Percentiles rank a stretch among this genome's conserved stretches.
phyloP scores from a whole-genome alignment of 2,113 vertebrate genomes.

The Pogona vitticeps region DNA sequence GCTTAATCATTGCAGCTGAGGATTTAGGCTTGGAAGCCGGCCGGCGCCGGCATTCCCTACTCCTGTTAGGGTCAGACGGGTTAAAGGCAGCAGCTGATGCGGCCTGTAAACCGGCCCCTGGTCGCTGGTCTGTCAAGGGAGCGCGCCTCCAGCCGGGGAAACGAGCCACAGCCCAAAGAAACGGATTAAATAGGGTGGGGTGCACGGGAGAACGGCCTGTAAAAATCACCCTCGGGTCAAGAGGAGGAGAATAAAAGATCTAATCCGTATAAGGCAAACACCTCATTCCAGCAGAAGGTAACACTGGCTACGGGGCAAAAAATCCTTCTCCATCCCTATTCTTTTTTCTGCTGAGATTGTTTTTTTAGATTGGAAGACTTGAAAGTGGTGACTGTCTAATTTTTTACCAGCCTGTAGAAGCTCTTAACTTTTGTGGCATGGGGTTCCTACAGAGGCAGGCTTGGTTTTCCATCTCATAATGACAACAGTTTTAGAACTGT shows the following conservation, averaged over 20 bases:
- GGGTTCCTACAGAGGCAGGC: no score
- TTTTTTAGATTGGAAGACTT: no score
- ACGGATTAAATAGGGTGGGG: not conserved
- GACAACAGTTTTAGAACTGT: no score
- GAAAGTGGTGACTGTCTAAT: no score
- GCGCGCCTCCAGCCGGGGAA: slow-evolving; percentile 15
- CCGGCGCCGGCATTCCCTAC: not conserved
- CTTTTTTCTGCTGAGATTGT: no score
- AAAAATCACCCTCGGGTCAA: rapidly evolving
- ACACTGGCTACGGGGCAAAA: rapidly evolving
- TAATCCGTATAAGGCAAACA: not conserved
- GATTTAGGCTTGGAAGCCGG: slow-evolving; percentile 57
- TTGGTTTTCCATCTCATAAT: no score
- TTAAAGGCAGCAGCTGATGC: not conserved
- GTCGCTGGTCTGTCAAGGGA: not conserved
- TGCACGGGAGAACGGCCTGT: not conserved
- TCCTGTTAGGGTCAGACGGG: not conserved
- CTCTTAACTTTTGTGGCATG: no score
- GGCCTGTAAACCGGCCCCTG: not conserved
- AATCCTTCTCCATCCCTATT: no score
- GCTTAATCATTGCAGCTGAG: not conserved
- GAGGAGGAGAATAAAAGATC: not conserved
- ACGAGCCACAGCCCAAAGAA: not conserved
- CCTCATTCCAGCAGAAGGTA: not conserved
- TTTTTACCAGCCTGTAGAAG: no score